A percentile compares a stretch with the other conserved stretches of the same genome.
Evolutionary conservation across 2,888 invertebrate genomes (phyloP).

Genomic region (Rhorus exstirpatorius): DNA sequence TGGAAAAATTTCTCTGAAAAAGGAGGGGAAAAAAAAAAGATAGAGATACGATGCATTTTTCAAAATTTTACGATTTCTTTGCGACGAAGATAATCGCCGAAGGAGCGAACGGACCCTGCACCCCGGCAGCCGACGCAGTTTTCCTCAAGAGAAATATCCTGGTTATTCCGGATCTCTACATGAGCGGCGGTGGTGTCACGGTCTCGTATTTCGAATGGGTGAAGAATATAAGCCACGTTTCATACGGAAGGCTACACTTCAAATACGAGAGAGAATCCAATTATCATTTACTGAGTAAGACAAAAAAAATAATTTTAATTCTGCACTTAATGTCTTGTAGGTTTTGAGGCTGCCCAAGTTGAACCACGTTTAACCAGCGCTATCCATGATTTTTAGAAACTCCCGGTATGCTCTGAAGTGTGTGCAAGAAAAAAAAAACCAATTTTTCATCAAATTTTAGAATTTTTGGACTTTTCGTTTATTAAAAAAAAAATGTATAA

Average conservation of each 20-base stretch:
- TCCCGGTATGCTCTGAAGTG: too few species aligned
- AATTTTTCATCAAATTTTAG: too few species aligned
- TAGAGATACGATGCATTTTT: too few species aligned
- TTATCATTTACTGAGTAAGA: constrained; percentile 88
- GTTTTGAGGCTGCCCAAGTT: too few species aligned
- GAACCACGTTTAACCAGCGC: too few species aligned
- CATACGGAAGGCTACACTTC: constrained; percentile 94
- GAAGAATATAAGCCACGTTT: constrained; percentile 96
- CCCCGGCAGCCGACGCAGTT: constrained; percentile 93
- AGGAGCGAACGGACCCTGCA: constrained; percentile 96
- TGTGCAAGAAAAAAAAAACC: too few species aligned
- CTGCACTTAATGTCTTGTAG: neutral
- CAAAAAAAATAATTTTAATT: neutral
- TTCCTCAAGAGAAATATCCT: constrained; percentile 91
- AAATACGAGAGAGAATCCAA: constrained; percentile 96
- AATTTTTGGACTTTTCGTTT: too few species aligned
- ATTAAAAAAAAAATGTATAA: too few species aligned
- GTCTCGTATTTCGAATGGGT: constrained; percentile 97
- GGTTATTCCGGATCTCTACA: constrained; percentile 93
- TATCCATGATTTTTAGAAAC: too few species aligned
- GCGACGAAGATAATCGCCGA: constrained; percentile 96
- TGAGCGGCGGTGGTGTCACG: constrained; percentile 94
- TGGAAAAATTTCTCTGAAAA: too few species aligned
- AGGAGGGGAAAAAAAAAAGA: too few species aligned
- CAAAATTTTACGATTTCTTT: too few species aligned